Conservation (phyloP, 30 jellyfish, hydroid and myxozoan species). For the Hydra vulgaris region DNA sequence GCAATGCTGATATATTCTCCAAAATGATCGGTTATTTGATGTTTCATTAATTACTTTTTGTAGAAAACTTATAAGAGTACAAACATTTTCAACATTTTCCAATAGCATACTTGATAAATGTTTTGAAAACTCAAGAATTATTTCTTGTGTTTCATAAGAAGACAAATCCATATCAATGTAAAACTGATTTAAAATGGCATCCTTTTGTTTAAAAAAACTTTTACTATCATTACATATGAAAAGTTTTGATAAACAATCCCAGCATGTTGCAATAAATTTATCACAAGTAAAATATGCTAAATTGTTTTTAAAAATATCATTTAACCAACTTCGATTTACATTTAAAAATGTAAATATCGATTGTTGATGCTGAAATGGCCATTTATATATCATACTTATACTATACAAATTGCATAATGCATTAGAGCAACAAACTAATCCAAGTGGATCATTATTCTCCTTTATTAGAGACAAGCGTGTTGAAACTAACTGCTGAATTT, state of each 20-base stretch:
- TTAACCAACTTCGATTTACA: not conserved
- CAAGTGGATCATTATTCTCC: not conserved
- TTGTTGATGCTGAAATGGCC: not conserved
- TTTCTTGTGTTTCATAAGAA: not conserved
- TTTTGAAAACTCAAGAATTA: not conserved
- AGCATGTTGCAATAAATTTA: not conserved
- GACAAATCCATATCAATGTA: not conserved
- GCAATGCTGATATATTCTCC: constrained; percentile 47
- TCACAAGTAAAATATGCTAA: not conserved
- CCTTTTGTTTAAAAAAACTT: not conserved
- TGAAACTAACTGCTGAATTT: not conserved
- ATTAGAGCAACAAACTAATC: not conserved
- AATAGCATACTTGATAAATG: constrained; percentile 3
- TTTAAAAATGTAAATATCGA: not conserved
- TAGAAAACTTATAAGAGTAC: not conserved
- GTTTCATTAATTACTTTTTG: constrained; percentile 36
- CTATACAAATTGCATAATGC: not conserved
- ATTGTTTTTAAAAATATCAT: too few species aligned
- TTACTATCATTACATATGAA: not conserved
- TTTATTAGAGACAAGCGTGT: not conserved
- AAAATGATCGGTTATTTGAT: constrained; percentile 45
- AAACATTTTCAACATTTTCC: not conserved
- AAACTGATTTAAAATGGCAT: not conserved
- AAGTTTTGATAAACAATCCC: not conserved
- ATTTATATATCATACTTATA: too few species aligned